Conservation (phyloP, 1,140 invertebrate genomes). For the Lepidurus packardi region DNA sequence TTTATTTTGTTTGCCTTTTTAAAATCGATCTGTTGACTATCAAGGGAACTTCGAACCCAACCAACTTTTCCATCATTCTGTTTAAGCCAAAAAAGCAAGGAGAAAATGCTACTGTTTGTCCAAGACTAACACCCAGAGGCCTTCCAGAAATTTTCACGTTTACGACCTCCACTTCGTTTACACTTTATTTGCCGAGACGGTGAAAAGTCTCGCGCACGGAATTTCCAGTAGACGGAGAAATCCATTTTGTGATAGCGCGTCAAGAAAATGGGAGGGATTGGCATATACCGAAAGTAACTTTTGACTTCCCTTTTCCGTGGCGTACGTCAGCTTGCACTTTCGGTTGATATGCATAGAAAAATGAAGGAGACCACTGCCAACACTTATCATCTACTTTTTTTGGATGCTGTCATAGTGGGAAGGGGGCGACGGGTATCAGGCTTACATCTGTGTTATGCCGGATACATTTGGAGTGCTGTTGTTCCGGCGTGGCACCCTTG, state of each 20-base stretch:
- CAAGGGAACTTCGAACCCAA: background rate
- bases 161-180: background rate
- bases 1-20: background rate
- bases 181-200: background rate
- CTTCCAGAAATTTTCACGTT: background rate
- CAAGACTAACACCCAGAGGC: no score
- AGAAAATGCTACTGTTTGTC: no score
- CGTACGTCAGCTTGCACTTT: no score
- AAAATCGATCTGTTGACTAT: conserved; percentile 10
- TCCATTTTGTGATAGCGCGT: no score
- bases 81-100: background rate
- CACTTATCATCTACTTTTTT: background rate
- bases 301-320: no score
- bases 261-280: no score
- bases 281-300: no score
- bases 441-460: background rate
- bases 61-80: background rate
- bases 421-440: background rate
- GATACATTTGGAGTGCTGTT: background rate
- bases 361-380: no score
- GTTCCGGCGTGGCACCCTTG: background rate
- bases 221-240: no score
- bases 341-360: no score
- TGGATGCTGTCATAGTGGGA: background rate
- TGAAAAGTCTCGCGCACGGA: background rate